Conservation (phyloP, 2,113 vertebrate genomes). For the Macquaria ambigua region DNA sequence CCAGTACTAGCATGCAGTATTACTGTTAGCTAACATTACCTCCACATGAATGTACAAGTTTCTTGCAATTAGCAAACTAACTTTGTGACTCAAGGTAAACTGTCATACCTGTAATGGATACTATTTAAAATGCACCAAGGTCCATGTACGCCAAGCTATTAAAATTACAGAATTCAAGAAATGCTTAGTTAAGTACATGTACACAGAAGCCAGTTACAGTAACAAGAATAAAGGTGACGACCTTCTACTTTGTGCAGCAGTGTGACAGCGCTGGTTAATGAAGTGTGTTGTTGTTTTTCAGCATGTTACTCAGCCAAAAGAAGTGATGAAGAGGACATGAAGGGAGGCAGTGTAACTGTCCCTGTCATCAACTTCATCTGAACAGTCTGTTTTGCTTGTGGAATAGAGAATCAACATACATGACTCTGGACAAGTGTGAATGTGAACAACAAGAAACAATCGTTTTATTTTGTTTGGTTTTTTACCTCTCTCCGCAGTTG, state of each 20-base stretch:
- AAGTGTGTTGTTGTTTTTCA: conserved; percentile 46
- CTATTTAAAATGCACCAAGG: too few species aligned
- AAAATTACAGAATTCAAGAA: too few species aligned
- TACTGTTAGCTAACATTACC: too few species aligned
- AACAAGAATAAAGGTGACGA: background rate
- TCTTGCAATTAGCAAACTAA: too few species aligned
- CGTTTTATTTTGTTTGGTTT: conserved; percentile 1
- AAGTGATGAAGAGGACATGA: conserved; percentile 47
- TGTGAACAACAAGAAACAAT: conserved; percentile 15
- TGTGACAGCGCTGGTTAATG: background rate
- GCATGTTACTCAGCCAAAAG: conserved; percentile 38
- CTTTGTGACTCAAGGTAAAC: too few species aligned
- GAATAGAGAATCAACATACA: conserved; percentile 22
- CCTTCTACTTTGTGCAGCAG: background rate
- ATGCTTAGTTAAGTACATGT: too few species aligned
- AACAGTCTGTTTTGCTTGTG: conserved; percentile 6
- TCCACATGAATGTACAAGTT: too few species aligned
- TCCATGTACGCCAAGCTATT: too few species aligned
- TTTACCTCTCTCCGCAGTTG: background rate
- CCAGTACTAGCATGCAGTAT: too few species aligned
- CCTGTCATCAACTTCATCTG: background rate
- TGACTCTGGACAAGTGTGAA: background rate
- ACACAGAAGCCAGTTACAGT: background rate
- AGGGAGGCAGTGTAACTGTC: background rate
- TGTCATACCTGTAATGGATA: too few species aligned